Conservation (phyloP, 2,113 vertebrate genomes). For the Ceratotherium simum region DNA sequence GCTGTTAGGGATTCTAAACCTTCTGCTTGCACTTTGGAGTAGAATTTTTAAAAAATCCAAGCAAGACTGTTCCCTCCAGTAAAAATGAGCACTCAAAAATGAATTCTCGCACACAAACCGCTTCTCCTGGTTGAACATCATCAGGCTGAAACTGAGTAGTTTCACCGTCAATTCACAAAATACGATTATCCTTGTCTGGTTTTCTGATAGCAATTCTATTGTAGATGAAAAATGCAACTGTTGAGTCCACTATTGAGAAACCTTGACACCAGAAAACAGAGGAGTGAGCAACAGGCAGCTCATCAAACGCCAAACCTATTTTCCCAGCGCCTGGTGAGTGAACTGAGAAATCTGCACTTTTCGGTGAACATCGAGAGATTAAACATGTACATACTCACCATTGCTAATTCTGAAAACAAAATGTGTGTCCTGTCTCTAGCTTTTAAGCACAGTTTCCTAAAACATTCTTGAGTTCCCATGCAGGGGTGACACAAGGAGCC, state of each 20-base stretch:
- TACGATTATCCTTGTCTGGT: constrained; percentile 82
- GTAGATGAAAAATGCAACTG: constrained; percentile 76
- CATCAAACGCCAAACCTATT: constrained; percentile 57
- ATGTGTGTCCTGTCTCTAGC: background rate
- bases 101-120: constrained; percentile 83
- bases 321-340: background rate
- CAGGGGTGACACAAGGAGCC: background rate
- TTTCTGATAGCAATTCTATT: constrained; percentile 79
- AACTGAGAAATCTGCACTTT: constrained; percentile 48
- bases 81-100: constrained; percentile 77
- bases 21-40: background rate
- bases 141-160: constrained; percentile 79
- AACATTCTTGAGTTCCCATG: background rate
- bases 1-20: constrained; percentile 64
- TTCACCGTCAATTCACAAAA: constrained; percentile 75
- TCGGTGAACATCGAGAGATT: constrained; percentile 5
- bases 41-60: constrained; percentile 46
- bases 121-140: constrained; percentile 87
- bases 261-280: constrained; percentile 50
- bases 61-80: background rate
- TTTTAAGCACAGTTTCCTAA: background rate
- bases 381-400: constrained; percentile 59
- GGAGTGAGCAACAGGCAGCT: constrained; percentile 28
- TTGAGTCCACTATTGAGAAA: constrained; percentile 64
- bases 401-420: background rate